Conservation (phyloP, 2,113 vertebrate genomes). For the Eudyptes chrysolophus region DNA sequence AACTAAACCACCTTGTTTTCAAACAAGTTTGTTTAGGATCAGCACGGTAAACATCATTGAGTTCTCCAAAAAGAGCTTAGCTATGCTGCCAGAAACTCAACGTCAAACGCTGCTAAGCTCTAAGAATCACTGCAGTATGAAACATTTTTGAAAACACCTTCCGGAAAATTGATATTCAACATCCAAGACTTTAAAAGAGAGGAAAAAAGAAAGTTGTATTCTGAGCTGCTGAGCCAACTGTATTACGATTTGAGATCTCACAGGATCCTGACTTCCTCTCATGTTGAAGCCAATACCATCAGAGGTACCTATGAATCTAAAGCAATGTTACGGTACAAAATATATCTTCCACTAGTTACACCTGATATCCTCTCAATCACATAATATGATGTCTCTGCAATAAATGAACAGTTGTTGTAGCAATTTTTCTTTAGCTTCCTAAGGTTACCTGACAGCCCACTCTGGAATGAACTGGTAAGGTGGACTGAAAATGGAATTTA, state of each 20-base stretch:
- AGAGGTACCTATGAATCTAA: neutral
- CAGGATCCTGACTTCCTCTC: neutral
- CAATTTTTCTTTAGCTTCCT: neutral
- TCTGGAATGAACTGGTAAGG: neutral
- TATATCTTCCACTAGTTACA: neutral
- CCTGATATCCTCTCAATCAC: neutral
- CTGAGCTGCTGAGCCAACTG: neutral
- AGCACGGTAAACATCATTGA: neutral
- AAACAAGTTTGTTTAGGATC: neutral
- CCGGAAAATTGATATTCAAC: neutral
- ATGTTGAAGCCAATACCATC: neutral
- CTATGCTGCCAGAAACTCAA: neutral
- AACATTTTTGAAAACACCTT: neutral
- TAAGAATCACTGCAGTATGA: neutral
- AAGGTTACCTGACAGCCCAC: neutral
- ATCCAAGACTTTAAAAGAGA: neutral
- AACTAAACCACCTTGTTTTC: slow-evolving; percentile 13
- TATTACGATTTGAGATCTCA: neutral
- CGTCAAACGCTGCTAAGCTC: neutral
- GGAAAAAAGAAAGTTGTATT: neutral
- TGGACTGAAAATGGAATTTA: neutral
- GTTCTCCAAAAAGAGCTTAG: neutral
- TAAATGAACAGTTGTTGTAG: neutral
- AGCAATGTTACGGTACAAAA: neutral
- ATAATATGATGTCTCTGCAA: neutral